Evolutionary conservation across 2,797 vertebrate genomes (phyloP).

Genomic region (Eutrigla gurnardus): DNA sequence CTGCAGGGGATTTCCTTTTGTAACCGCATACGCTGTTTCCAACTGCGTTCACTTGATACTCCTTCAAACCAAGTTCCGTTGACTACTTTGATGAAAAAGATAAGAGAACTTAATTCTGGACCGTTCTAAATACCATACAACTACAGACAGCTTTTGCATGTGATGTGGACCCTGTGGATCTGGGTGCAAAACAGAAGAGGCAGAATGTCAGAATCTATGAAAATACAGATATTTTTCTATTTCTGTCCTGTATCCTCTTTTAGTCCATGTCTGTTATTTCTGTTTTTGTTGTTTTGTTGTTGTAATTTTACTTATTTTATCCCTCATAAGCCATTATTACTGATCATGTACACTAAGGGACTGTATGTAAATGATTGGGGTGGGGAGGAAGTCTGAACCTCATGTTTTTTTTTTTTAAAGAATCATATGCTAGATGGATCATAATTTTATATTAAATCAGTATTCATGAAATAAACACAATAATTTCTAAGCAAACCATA

Average conservation of each 20-base stretch:
- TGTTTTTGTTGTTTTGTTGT: neutral
- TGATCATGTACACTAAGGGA: neutral
- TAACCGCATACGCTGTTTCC: slow-evolving; percentile 8
- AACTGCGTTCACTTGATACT: slow-evolving; percentile 17
- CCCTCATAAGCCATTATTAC: neutral
- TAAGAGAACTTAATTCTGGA: slow-evolving; percentile 15
- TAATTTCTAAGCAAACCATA: no score
- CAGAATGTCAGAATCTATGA: neutral
- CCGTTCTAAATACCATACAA: neutral
- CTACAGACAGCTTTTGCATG: neutral
- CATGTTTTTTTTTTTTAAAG: neutral
- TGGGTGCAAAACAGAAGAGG: neutral
- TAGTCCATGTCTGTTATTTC: neutral
- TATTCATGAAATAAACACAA: neutral
- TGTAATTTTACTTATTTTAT: neutral
- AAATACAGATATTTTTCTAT: neutral
- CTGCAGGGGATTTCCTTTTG: slow-evolving; percentile 38
- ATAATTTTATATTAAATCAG: neutral
- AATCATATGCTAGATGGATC: neutral
- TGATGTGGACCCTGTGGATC: neutral
- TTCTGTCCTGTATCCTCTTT: neutral
- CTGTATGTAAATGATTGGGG: neutral
- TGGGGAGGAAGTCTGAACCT: neutral
- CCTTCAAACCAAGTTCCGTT: neutral
- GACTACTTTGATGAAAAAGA: slow-evolving; percentile 6